Conservation (phyloP, 2,113 vertebrate species). For the Pelmatolapia mariae region DNA sequence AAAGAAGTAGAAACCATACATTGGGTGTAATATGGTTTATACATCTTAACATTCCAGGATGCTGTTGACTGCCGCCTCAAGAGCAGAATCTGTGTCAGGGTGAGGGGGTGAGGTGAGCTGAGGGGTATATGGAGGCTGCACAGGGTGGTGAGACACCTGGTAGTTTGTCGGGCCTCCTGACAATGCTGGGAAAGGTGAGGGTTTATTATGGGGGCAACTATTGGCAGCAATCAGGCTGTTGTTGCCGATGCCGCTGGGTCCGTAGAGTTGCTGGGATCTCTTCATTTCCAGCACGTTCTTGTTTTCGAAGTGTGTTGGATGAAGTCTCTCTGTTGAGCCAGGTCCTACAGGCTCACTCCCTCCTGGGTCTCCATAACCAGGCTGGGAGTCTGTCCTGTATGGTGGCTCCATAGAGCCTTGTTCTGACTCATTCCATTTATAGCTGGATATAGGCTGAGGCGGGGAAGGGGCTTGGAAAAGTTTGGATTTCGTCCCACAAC, state of each 20-base stretch:
- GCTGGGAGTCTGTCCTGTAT: conserved; percentile 68
- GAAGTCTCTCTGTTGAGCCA: conserved; percentile 52
- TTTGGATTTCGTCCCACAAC: conserved; percentile 81
- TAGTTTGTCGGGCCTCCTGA: conserved; percentile 35
- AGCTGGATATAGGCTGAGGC: conserved; percentile 1
- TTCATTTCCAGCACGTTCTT: conserved; percentile 86
- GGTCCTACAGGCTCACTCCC: conserved; percentile 59
- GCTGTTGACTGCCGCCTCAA: conserved; percentile 99
- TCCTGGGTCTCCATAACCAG: conserved; percentile 61
- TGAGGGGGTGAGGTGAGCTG: conserved; percentile 75
- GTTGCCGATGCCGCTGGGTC: conserved; percentile 26
- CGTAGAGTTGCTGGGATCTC: conserved; percentile 74
- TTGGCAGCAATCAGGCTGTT: conserved; percentile 33
- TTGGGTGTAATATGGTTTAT: neutral
- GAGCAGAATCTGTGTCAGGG: conserved; percentile 91
- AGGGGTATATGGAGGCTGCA: conserved; percentile 66
- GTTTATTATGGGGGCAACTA: conserved; percentile 44
- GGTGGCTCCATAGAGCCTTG: conserved; percentile 38
- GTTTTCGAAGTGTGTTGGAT: conserved; percentile 73
- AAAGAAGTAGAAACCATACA: neutral
- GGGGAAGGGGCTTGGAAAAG: conserved; percentile 44
- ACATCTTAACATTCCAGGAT: conserved; percentile 93
- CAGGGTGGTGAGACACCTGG: conserved; percentile 19
- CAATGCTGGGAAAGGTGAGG: neutral
- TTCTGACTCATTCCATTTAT: conserved; percentile 16